These are phyloP conservation scores for Phodopus roborovskii DNA, from an alignment of 2,113 vertebrate species.

Conservation along the genomic window DNA sequence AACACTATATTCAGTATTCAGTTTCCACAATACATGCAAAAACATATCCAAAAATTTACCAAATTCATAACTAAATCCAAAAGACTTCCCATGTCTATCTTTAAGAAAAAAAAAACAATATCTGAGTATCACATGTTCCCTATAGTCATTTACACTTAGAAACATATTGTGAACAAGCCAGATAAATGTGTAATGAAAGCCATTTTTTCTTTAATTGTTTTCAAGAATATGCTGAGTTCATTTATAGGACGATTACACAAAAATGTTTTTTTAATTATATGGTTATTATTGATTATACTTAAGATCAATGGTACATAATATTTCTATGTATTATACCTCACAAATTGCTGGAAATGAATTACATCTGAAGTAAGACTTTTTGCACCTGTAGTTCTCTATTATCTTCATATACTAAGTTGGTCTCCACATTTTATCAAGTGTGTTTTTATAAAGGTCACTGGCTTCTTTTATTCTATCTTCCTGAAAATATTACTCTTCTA, in stretches of 20 bases:
- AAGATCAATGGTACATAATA: background rate
- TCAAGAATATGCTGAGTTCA: background rate
- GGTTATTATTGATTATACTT: background rate
- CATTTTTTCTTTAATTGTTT: background rate
- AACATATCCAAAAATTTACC: background rate
- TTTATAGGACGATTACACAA: background rate
- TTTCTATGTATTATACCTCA: background rate
- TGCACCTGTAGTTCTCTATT: background rate
- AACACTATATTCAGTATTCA: background rate
- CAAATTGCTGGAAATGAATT: background rate
- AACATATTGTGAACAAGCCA: background rate
- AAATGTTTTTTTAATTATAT: constrained; percentile 28
- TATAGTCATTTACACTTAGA: background rate
- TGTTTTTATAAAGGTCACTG: background rate
- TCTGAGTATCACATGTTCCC: background rate
- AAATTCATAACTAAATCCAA: background rate
- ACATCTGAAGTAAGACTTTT: accelerated
- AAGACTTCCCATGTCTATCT: background rate
- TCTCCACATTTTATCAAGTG: background rate
- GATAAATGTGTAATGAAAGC: background rate
- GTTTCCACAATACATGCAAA: background rate
- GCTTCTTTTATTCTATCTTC: background rate
- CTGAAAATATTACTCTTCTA: background rate
- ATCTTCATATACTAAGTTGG: background rate
- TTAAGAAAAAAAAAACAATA: background rate